Base-by-base conservation (phyloP, 2,797 vertebrate genomes). In the Decapterus maruadsi region DNA sequence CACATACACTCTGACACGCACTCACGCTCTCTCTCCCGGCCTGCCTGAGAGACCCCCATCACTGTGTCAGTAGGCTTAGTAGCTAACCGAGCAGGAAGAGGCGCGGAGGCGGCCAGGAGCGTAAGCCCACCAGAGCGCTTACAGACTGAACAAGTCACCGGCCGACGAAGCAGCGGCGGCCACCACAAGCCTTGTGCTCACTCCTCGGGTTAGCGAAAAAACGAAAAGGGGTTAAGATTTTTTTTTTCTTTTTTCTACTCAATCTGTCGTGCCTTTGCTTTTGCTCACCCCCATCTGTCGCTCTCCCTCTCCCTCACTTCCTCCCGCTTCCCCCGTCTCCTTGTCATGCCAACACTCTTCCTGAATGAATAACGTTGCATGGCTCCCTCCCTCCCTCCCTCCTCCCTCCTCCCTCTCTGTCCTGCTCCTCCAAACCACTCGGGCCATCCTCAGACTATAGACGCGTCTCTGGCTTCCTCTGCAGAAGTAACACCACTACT, bases 21-120 rank as follows among this genome's bases (percentile, higher is more conserved):
- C 59, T 40, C 60, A 58, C 42, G 3, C 26, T 26, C 80, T 59
- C 75, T 57, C 78, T 80, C 66, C 81, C 79, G 56, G 76, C 71
- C 79, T 54, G 85, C 82, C 85, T 82, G 77, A 89, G 84, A 92
- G 90, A 91, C 86, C 90, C 77, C 87, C 83, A 86, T 79, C 92
- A 93, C 93, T 94, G 94, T 92, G 92, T 90, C 84, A 78, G 82
- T 75, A 62, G 84, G 84, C 77, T 83, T 75, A 79, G 81, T 84
- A 86, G 82, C 87, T 80, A 81, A 80, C 80, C 40, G 31, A 88
- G 79, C 87, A 72, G 86, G 71, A 70, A n/a, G 84, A 67, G 40
- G 26, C 5, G 17, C 57, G 5, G 64, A 72, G 77, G 53, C 57
- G 26, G 48, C 59, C 81, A 36, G 82, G 82, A 82, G 48, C 3